Evolutionary conservation across 92 coral and sea anemone genomes (phyloP), one percentile per base, ranked within the genome.

Genomic region (Porites divaricata): DNA sequence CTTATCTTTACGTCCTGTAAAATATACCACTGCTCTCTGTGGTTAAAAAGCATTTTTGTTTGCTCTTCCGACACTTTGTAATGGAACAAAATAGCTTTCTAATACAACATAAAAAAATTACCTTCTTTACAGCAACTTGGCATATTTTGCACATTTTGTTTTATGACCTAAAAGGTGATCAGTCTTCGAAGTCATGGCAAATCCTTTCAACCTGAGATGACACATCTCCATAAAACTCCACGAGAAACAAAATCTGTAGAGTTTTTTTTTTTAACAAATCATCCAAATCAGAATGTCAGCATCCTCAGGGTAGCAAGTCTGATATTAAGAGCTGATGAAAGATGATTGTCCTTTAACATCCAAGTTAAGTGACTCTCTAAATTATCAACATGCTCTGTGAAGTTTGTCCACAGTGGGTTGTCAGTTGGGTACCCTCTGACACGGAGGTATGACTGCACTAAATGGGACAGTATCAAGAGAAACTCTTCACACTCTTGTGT

Each of bases 391-490:
- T 93, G 93, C 24, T 68, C 72, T 8, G 13, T 23, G 24, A 90
- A 84, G 67, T 77, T 49, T 14, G n/a, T 20, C 90, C 88, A 74
- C 13, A 80, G 48, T 10, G 20, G 56, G 14, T 58, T 22, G 45
- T 92, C 70, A 61, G 72, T 21, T 16, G 75, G 74, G 15, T 53
- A 62, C 2, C 85, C 75, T 41, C 69, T 71, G 45, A 64, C 13
- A 70, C 63, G 73, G 63, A 59, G 76, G 64, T 83, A 91, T 23
- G 85, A 79, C 77, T 89, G 90, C 45, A 88, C 70, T 9, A 94
- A 76, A 63, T 89, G 94, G 3, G 98, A 90, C 51, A 92, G 41
- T 64, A 89, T 76, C 71, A 94, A 89, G 48, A 89, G 59, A 73
- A 83, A 92, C 26, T 88, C 86, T 25, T 93, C 89, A 75, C 93